Percentiles rank a stretch among this genome's conserved stretches.
Evolutionary conservation across 2,888 invertebrate genomes (phyloP).

Genomic region (Euproctis similis): DNA sequence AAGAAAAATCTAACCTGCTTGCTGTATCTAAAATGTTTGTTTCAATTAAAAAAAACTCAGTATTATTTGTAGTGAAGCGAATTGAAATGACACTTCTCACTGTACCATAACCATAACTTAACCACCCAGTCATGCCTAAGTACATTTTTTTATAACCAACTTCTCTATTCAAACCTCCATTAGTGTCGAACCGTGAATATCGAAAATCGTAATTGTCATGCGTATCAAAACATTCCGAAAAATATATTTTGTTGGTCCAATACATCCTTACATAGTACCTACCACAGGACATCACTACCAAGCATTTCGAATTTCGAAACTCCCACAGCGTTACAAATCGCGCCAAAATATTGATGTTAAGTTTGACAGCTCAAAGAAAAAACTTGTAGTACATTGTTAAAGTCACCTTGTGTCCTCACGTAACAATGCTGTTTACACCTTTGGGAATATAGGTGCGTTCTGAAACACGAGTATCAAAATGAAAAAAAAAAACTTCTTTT

Average conservation of each 20-base stretch:
- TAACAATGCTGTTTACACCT: slow-evolving; percentile 32
- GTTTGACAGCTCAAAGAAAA: slow-evolving; percentile 45
- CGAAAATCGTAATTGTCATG: slow-evolving; percentile 4
- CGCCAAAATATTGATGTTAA: slow-evolving; percentile 64
- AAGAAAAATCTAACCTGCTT: no score
- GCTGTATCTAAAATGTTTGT: no score
- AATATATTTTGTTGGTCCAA: slow-evolving; percentile 10
- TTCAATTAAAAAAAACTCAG: no score
- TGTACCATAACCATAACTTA: background rate
- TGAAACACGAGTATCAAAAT: slow-evolving; percentile 10
- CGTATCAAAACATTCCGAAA: slow-evolving; percentile 11
- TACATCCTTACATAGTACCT: no score
- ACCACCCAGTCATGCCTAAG: background rate
- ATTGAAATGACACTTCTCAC: background rate
- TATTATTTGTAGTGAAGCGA: background rate
- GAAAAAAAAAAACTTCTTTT: slow-evolving; percentile 1
- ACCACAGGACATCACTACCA: slow-evolving; percentile 11
- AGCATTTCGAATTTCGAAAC: slow-evolving; percentile 15
- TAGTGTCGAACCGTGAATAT: slow-evolving; percentile 14
- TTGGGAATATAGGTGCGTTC: slow-evolving; percentile 43
- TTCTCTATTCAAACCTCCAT: slow-evolving; percentile 8
- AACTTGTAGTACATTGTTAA: slow-evolving; percentile 40
- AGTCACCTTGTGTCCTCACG: slow-evolving; percentile 39
- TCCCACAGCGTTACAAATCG: slow-evolving; percentile 66
- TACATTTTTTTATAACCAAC: no score